A percentile compares a stretch with the other conserved stretches of the same genome.
These are phyloP conservation scores for Uropetala carovei DNA, from an alignment of 2,888 invertebrate genomes.

Conservation along the genomic window DNA sequence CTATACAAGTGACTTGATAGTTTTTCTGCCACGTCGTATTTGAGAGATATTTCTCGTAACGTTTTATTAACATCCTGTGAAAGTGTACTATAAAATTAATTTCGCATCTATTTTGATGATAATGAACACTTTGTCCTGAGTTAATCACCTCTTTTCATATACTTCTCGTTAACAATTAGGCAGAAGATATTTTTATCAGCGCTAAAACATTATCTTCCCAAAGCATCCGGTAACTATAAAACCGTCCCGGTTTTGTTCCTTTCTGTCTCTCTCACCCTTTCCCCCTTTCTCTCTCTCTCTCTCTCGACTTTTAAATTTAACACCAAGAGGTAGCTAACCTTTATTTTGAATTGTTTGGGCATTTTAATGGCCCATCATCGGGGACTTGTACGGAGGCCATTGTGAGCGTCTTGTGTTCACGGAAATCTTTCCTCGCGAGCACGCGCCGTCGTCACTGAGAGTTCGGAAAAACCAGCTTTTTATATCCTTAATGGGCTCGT, in stretches of 20 bases:
- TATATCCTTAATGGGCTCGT: neutral
- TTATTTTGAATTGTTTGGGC: slow-evolving; percentile 24
- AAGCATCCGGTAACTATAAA: slow-evolving; percentile 17
- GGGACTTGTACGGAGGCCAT: neutral
- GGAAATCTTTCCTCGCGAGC: neutral
- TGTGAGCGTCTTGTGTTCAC: neutral
- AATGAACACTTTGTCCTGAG: no score
- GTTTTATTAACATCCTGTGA: no score
- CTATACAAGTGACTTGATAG: no score
- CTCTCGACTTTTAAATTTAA: neutral
- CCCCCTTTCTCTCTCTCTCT: neutral
- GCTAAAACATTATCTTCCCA: neutral
- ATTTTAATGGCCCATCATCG: slow-evolving; percentile 2
- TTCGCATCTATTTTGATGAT: no score
- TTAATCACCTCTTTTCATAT: neutral
- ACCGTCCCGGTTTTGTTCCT: neutral
- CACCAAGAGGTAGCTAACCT: slow-evolving; percentile 3
- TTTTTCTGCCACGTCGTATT: no score
- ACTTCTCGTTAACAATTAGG: neutral
- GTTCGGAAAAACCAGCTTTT: neutral
- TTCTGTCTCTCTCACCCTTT: neutral
- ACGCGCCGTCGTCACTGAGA: neutral
- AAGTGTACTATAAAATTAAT: no score
- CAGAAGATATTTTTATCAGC: neutral
- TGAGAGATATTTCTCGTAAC: no score